Conservation (phyloP, 2,888 invertebrate genomes). For the Pollenia griseotomentosa region DNA sequence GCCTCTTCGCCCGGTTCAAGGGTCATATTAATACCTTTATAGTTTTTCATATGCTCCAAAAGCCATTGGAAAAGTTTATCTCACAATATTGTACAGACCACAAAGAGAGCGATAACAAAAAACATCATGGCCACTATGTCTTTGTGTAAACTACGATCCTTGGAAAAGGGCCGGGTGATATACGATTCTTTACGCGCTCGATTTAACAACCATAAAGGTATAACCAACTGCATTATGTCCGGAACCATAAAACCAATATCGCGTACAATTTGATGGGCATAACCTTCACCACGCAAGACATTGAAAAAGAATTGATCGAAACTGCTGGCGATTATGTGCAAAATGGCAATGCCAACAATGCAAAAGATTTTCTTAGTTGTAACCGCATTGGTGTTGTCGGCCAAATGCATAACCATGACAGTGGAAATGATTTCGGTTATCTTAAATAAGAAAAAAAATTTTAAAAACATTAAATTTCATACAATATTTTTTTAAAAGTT, state of each 20-base stretch:
- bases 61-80: conserved; percentile 77
- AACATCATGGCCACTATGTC: conserved; percentile 83
- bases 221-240: conserved; percentile 87
- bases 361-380: conserved; percentile 86
- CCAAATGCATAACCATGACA: conserved; percentile 86
- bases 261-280: conserved; percentile 88
- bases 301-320: conserved; percentile 88
- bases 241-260: conserved; percentile 89
- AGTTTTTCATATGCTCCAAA: conserved; percentile 75
- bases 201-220: conserved; percentile 86
- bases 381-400: conserved; percentile 85
- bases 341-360: conserved; percentile 86
- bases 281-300: conserved; percentile 87
- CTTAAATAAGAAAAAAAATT: conserved; percentile 75
- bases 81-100: conserved; percentile 84
- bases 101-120: conserved; percentile 83
- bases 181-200: conserved; percentile 82
- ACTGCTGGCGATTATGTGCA: conserved; percentile 87
- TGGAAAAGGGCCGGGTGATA: conserved; percentile 82
- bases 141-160: conserved; percentile 83
- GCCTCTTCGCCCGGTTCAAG: conserved; percentile 77
- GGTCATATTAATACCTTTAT: conserved; percentile 74
- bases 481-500: background rate
- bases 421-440: conserved; percentile 87
- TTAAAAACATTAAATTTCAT: background rate